A percentile compares a stretch with the other conserved stretches of the same genome.
Conservation (phyloP, 2,797 vertebrate genomes). For the Natrix natrix region DNA sequence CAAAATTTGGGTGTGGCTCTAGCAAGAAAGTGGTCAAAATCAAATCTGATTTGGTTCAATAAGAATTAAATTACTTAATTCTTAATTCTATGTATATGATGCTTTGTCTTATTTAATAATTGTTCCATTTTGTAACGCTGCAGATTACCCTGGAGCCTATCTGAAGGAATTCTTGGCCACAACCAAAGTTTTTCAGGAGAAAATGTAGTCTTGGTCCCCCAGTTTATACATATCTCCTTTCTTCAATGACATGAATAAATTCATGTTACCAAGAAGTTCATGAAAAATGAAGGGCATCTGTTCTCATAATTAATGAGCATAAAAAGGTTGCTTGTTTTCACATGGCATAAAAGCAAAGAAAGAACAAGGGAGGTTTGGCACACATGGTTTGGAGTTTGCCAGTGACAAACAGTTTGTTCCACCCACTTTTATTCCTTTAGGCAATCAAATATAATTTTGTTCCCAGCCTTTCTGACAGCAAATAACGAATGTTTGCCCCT, state of each 20-base stretch:
- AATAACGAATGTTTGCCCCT: constrained; percentile 3
- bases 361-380: not conserved
- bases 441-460: not conserved
- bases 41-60: not conserved
- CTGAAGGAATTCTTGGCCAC: not conserved
- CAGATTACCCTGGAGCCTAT: not conserved
- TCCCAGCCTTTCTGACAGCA: not conserved
- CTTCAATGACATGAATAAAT: not conserved
- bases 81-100: not conserved
- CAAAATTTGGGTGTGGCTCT: not conserved
- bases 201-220: not conserved
- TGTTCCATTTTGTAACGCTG: not conserved
- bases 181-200: not conserved
- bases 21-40: not conserved
- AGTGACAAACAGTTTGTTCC: not conserved
- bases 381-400: not conserved
- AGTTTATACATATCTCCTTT: not conserved
- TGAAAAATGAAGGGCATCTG: not conserved
- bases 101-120: not conserved
- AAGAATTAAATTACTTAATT: not conserved
- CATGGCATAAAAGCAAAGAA: not conserved
- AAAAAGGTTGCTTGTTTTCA: not conserved
- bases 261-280: not conserved
- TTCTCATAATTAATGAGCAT: not conserved
- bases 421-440: not conserved